These are phyloP conservation scores for Zingel zingel DNA, from an alignment of 2,113 vertebrate species.

Conservation along the genomic window DNA sequence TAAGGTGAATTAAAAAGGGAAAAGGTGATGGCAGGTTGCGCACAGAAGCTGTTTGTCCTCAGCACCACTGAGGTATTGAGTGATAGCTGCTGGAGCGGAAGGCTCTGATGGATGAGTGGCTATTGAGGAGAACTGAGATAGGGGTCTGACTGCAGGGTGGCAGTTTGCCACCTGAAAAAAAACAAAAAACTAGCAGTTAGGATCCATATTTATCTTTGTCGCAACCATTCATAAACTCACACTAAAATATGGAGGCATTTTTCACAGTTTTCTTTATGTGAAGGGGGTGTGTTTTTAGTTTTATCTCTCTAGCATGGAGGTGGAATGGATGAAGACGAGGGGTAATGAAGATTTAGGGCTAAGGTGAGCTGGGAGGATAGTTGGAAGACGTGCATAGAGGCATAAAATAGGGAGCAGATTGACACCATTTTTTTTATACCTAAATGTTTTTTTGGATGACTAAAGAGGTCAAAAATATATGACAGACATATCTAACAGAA, in stretches of 20 bases:
- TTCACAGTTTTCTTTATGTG: background rate
- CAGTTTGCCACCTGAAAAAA: slow-evolving; percentile 53
- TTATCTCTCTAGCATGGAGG: background rate
- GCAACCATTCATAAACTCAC: slow-evolving; percentile 45
- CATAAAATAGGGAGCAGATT: slow-evolving; percentile 30
- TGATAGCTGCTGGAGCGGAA: slow-evolving; percentile 72
- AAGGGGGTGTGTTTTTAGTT: slow-evolving; percentile 10
- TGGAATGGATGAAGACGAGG: background rate
- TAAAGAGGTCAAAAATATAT: slow-evolving; percentile 10
- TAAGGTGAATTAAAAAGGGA: slow-evolving; percentile 57
- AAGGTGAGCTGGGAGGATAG: slow-evolving; percentile 9
- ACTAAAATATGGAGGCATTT: background rate
- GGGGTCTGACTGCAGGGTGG: slow-evolving; percentile 65
- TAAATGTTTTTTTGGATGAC: background rate
- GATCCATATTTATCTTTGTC: slow-evolving; percentile 45
- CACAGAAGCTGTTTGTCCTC: slow-evolving; percentile 55
- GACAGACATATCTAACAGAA: background rate
- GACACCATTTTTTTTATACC: background rate
- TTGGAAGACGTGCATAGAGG: slow-evolving; percentile 1
- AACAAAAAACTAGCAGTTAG: slow-evolving; percentile 10
- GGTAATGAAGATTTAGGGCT: slow-evolving; percentile 18
- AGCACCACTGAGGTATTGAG: slow-evolving; percentile 71
- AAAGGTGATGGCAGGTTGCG: slow-evolving; percentile 55
- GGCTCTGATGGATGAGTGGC: slow-evolving; percentile 67
- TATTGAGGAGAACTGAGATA: slow-evolving; percentile 47